Conservation (phyloP, 2,797 vertebrate species). For the Tapirus indicus region DNA sequence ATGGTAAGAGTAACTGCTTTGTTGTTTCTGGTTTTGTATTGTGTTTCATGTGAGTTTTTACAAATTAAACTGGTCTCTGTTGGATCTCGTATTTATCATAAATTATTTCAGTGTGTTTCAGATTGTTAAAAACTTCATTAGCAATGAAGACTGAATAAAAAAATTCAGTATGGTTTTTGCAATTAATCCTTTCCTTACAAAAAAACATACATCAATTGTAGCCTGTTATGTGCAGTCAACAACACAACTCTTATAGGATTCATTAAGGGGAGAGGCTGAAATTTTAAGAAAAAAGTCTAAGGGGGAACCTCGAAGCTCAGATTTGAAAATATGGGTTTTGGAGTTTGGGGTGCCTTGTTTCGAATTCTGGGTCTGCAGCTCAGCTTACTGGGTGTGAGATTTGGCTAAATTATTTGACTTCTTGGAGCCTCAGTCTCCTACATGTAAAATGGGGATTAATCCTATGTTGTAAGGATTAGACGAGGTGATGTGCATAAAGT, state of each 20-base stretch:
- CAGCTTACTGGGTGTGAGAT: not conserved
- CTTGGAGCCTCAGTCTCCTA: not conserved
- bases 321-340: not conserved
- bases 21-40: not conserved
- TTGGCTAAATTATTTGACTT: not conserved
- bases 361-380: not conserved
- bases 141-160: not conserved
- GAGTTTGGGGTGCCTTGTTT: not conserved
- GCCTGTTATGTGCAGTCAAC: not conserved
- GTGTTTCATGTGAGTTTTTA: not conserved
- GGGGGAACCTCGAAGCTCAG: not conserved
- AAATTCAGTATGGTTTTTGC: slow-evolving; percentile 4
- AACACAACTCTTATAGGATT: not conserved
- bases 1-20: slow-evolving; percentile 89
- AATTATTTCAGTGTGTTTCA: not conserved
- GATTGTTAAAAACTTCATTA: not conserved
- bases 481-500: not conserved
- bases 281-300: not conserved
- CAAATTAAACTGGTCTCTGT: not conserved
- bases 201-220: not conserved
- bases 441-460: not conserved
- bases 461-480: not conserved
- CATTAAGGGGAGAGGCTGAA: not conserved
- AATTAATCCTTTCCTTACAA: slow-evolving; percentile 2
- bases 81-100: not conserved